Conservation (phyloP, 2,113 vertebrate species). For the Semicossyphus pulcher region DNA sequence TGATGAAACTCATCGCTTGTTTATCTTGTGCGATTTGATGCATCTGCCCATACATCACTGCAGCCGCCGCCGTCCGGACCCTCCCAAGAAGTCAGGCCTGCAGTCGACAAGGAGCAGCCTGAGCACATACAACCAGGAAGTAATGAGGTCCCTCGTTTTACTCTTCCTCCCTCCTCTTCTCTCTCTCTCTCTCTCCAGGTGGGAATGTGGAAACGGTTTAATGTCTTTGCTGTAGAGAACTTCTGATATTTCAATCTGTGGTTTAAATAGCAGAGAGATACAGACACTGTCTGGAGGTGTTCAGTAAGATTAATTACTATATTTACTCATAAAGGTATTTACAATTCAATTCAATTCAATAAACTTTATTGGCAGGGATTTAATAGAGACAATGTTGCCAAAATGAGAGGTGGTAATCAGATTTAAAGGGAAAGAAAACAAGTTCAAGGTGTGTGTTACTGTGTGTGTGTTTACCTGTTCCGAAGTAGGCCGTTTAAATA, state of each 20-base stretch:
- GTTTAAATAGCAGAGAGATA: constrained; percentile 28
- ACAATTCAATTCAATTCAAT: neutral
- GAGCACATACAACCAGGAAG: constrained; percentile 51
- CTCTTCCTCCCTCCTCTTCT: neutral
- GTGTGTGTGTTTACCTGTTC: no score
- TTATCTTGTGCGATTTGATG: constrained; percentile 97
- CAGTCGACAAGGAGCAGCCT: constrained; percentile 53
- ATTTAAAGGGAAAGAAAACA: neutral
- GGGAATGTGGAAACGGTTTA: constrained; percentile 51
- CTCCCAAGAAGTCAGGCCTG: constrained; percentile 79
- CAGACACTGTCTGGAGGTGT: constrained; percentile 3
- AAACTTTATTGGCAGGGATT: neutral
- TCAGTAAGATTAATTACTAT: neutral
- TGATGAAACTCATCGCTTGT: constrained; percentile 97
- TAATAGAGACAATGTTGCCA: neutral
- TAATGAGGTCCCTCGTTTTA: constrained; percentile 55
- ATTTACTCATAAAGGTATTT: neutral
- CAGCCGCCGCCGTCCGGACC: constrained; percentile 75
- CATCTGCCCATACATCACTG: constrained; percentile 92
- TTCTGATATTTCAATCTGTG: constrained; percentile 72
- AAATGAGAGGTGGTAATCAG: neutral
- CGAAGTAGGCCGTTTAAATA: no score
- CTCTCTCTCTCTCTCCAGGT: constrained; percentile 52
- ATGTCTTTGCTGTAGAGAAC: constrained; percentile 47
- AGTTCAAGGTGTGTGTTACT: no score